Evolutionary conservation across 2,888 invertebrate species (phyloP).

Genomic region (Drosophila helvetica): DNA sequence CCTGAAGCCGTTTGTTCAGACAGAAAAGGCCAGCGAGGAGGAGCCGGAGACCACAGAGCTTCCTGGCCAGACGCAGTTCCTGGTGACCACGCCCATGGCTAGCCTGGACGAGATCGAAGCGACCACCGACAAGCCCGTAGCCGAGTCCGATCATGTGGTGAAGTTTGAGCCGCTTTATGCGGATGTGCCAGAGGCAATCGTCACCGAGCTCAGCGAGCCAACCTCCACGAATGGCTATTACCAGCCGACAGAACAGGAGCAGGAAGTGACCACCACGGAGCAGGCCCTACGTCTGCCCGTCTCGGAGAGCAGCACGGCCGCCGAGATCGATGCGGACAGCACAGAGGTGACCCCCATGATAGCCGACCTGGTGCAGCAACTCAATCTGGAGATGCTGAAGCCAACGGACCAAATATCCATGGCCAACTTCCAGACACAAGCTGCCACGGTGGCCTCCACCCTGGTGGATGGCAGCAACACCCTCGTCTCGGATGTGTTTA

Average conservation of each 20-base stretch:
- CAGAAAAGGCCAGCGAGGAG: slow-evolving; percentile 26
- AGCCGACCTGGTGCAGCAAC: slow-evolving; percentile 71
- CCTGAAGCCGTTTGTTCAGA: slow-evolving; percentile 17
- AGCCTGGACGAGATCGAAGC: slow-evolving; percentile 30
- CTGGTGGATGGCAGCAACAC: slow-evolving; percentile 79
- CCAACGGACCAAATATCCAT: slow-evolving; percentile 80
- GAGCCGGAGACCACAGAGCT: slow-evolving; percentile 64
- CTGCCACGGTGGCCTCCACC: slow-evolving; percentile 83
- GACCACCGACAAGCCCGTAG: slow-evolving; percentile 33
- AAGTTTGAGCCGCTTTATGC: slow-evolving; percentile 75
- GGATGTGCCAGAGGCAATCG: slow-evolving; percentile 73
- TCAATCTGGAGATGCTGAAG: slow-evolving; percentile 71
- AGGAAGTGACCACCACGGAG: slow-evolving; percentile 36
- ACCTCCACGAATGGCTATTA: slow-evolving; percentile 24
- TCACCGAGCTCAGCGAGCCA: slow-evolving; percentile 61
- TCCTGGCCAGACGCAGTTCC: slow-evolving; percentile 55
- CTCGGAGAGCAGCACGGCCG: slow-evolving; percentile 51
- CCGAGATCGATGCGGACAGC: slow-evolving; percentile 41
- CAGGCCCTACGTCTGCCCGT: slow-evolving; percentile 59
- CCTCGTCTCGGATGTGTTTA: slow-evolving; percentile 54
- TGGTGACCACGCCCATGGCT: slow-evolving; percentile 64
- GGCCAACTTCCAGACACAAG: slow-evolving; percentile 82
- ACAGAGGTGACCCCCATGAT: slow-evolving; percentile 68
- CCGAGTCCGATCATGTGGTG: slow-evolving; percentile 55
- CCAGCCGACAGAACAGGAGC: not conserved